A percentile compares a stretch with the other conserved stretches of the same genome.
These are phyloP conservation scores for Thaumatotibia leucotreta DNA, from an alignment of 1,140 invertebrate genomes.

Conservation along the genomic window DNA sequence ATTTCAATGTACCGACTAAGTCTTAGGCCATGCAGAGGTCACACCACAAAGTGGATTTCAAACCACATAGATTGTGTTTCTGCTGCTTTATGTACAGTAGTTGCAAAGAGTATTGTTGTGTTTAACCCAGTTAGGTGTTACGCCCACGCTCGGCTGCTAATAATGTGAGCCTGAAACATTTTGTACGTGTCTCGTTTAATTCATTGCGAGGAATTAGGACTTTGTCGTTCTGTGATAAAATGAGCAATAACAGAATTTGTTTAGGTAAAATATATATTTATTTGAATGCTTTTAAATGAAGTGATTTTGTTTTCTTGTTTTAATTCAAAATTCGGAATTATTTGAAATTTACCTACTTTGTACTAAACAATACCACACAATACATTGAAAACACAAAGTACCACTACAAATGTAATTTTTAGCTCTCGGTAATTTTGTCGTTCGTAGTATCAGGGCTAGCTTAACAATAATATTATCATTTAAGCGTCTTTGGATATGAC, in stretches of 20 bases:
- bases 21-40: constrained; percentile 34
- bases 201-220: not conserved
- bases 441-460: too few relatives aligned
- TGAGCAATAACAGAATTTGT: not conserved
- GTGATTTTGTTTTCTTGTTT: too few relatives aligned
- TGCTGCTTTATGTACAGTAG: constrained; percentile 23
- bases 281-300: too few relatives aligned
- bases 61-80: constrained; percentile 50
- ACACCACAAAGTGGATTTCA: constrained; percentile 50
- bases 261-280: not conserved
- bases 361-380: too few relatives aligned
- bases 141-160: not conserved
- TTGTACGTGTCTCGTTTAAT: not conserved
- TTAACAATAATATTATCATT: too few relatives aligned
- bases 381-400: too few relatives aligned
- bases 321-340: too few relatives aligned
- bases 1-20: constrained; percentile 11
- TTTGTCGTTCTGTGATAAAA: not conserved
- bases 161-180: not conserved
- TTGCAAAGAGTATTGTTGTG: constrained; percentile 15
- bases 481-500: too few relatives aligned
- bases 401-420: too few relatives aligned
- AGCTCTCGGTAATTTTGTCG: too few relatives aligned
- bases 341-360: too few relatives aligned
- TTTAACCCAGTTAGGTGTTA: constrained; percentile 26